phyloP scores from a whole-genome alignment of 53 echinoderm and acorn worm species.

The Echinometra lucunter region DNA sequence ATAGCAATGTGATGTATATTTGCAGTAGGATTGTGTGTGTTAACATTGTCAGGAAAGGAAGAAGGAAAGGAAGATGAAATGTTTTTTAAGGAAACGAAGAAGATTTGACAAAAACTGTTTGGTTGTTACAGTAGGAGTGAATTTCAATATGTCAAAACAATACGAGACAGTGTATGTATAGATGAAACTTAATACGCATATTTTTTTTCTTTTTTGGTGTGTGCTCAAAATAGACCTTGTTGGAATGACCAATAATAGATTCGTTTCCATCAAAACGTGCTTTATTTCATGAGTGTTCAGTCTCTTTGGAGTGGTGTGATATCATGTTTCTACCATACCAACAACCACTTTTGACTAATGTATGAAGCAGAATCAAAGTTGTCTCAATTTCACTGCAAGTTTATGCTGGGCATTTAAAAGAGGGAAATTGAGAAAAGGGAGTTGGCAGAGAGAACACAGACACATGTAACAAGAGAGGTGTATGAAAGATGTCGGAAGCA shows the following conservation, averaged over 20 bases:
- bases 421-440: too few species aligned
- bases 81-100: slow-evolving; percentile 11
- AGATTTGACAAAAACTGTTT: slow-evolving; percentile 44
- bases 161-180: slow-evolving; percentile 70
- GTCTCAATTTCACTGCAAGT: too few species aligned
- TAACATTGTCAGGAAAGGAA: slow-evolving; percentile 35
- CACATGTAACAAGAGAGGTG: too few species aligned
- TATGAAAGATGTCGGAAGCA: too few species aligned
- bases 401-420: too few species aligned
- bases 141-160: slow-evolving; percentile 64
- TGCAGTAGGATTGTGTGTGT: slow-evolving; percentile 67
- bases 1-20: slow-evolving; percentile 45
- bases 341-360: too few species aligned
- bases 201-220: slow-evolving; percentile 72
- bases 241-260: slow-evolving; percentile 66
- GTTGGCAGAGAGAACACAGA: too few species aligned
- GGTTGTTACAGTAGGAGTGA: slow-evolving; percentile 58
- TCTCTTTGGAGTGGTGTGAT: not conserved
- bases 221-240: slow-evolving; percentile 73
- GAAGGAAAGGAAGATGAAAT: not conserved
- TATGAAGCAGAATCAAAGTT: too few species aligned
- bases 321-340: not conserved
- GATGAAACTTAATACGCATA: slow-evolving; percentile 72
- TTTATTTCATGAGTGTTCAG: slow-evolving; percentile 60
- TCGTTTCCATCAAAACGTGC: slow-evolving; percentile 46